A percentile compares a stretch with the other conserved stretches of the same genome.
phyloP scores from a whole-genome alignment of 2,113 vertebrate species.

The Balaeniceps rex region DNA sequence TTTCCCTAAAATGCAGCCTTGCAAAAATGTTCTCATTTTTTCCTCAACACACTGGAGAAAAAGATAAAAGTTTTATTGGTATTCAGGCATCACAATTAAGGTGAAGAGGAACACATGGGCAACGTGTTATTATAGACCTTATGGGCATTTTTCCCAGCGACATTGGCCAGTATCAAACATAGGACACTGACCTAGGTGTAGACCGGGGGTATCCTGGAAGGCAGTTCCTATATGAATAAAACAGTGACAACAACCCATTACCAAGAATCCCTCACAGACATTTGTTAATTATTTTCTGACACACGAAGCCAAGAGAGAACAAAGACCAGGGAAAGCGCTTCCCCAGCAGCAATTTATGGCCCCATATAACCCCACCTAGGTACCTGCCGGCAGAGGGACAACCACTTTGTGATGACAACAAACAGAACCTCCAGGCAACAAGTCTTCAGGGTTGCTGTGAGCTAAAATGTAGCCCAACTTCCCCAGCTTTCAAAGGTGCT shows the following conservation, averaged over 20 bases:
- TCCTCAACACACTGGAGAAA: not conserved
- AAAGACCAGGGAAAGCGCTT: not conserved
- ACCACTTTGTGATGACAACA: not conserved
- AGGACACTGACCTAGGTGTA: not conserved
- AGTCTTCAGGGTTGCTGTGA: not conserved
- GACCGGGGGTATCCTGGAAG: not conserved
- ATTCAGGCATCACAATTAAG: not conserved
- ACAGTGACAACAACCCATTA: not conserved
- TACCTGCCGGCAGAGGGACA: not conserved
- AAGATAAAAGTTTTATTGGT: not conserved
- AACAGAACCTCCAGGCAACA: not conserved
- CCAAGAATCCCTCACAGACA: not conserved
- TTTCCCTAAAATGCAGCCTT: not conserved
- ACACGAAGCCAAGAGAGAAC: not conserved
- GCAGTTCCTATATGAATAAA: not conserved
- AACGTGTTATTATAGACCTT: not conserved
- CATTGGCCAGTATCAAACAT: not conserved
- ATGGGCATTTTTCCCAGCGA: not conserved
- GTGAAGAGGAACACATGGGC: not conserved
- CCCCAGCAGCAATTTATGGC: not conserved
- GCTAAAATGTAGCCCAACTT: not conserved
- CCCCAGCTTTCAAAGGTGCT: not conserved
- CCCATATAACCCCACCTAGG: not conserved
- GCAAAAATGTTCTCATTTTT: not conserved
- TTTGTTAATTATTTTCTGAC: not conserved